Base-by-base conservation (phyloP, 1,140 invertebrate genomes). In the Drosophila sp. region DNA sequence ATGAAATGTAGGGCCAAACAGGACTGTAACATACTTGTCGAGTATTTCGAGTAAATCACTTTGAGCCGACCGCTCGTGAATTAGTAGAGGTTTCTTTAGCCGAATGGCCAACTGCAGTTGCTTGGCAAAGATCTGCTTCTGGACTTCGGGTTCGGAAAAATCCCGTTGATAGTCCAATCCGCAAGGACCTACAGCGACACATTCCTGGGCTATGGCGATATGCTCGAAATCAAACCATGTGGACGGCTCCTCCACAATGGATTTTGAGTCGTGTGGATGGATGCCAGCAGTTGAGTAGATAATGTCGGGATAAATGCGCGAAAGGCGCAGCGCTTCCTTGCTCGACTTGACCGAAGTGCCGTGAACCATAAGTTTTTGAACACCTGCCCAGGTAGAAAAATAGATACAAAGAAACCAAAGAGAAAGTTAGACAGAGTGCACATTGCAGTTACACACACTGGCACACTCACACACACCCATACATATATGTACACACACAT, bases 191-290 rank as follows among this genome's bases (percentile, higher is more conserved):
- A 99, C 94, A 1, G 98, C 98, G 38, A 99, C 97, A 93, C 97
- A 98, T 93, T 98, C 97, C 17, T 95, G 95, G 91, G 97, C 97
- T 55, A 93, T 92, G 3, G 96, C 95, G 66, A 97, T 94, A 76
- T 94, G 94, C 85, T 94, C 93, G 40, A 97, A 92, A 82, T 97
- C 96, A 65, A 94, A 92, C 93, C 95, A 94, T 63, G 94, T 94
- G 10, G 95, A 92, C 70, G 95, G 94, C 80, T 96, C 95, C 60
- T 97, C 96, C 64, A 95, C 94, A 95, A 97, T 98, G 1, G 96
- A 96, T 93, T 98, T 98, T 1, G 98, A 97, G 93, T 99, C 98
- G 92, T 98, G 97, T 6, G 98, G 98, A 93, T 99, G 98, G 68
- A 99, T 96, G 96, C 97, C 98, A 91, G 97, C 97, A 79, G 98